phyloP scores from a whole-genome alignment of 2,888 invertebrate genomes.

The Cephus sareptanus region DNA sequence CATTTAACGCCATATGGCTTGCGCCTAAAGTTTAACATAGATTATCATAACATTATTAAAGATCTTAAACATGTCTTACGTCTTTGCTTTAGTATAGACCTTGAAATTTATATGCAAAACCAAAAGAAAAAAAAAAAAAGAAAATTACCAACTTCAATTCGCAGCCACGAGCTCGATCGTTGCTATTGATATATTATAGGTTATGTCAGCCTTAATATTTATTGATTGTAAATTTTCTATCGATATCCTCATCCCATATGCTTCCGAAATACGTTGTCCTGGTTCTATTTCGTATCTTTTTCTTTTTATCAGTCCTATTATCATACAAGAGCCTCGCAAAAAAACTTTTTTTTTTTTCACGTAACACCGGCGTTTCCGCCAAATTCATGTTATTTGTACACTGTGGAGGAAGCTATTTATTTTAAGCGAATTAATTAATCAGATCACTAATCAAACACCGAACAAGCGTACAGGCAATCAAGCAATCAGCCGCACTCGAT shows the following conservation, averaged over 20 bases:
- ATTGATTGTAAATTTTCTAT: background rate
- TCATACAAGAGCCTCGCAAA: too few species aligned
- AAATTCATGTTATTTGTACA: background rate
- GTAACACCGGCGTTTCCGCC: background rate
- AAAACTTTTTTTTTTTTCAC: background rate
- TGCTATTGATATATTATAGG: background rate
- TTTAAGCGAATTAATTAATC: background rate
- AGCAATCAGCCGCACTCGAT: background rate
- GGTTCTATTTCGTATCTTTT: background rate
- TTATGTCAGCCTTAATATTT: background rate
- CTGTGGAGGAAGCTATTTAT: background rate
- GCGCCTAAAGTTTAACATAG: background rate
- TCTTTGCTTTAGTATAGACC: background rate
- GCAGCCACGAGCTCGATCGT: background rate
- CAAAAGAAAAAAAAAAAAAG: background rate
- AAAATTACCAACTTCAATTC: background rate
- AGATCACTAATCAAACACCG: background rate
- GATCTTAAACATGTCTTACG: background rate
- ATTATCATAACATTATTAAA: background rate
- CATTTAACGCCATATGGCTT: background rate
- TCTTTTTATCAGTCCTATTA: background rate
- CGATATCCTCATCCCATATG: background rate
- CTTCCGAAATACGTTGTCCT: background rate
- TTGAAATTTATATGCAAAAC: background rate
- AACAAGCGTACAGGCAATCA: background rate